These are phyloP conservation scores for Andrena flavipes DNA, from an alignment of 2,888 invertebrate species.

Conservation along the genomic window DNA sequence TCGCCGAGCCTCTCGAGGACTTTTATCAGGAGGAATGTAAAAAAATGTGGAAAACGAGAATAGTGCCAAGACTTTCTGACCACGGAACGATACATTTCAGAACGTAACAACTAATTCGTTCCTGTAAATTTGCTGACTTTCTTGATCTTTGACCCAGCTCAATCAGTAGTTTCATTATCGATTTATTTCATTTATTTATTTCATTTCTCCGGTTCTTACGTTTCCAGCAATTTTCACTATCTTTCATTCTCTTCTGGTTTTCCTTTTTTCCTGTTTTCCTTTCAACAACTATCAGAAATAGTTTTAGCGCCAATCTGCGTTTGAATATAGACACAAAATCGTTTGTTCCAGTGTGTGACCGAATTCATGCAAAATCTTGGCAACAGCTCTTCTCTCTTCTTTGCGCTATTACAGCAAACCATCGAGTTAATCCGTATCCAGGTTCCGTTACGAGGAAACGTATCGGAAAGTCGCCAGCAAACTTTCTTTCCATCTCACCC, in stretches of 20 bases:
- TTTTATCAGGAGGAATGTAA: no score
- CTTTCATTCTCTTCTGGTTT: no score
- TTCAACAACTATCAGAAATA: no score
- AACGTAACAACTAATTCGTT: slow-evolving; percentile 48
- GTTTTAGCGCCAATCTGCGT: background rate
- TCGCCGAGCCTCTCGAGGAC: background rate
- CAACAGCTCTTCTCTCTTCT: slow-evolving; percentile 51
- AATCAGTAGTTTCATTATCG: slow-evolving; percentile 42
- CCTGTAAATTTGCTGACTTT: slow-evolving; percentile 53
- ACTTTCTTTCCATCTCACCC: slow-evolving; percentile 46
- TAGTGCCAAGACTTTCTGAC: no score
- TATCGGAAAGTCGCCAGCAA: slow-evolving; percentile 68
- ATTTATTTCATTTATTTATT: no score
- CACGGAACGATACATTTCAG: slow-evolving; percentile 9
- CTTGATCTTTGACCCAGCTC: slow-evolving; percentile 44
- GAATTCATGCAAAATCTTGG: slow-evolving; percentile 49
- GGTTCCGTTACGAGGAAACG: slow-evolving; percentile 57
- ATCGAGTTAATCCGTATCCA: slow-evolving; percentile 66
- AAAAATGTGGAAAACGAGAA: no score
- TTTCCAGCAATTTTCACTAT: no score
- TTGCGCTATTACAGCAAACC: slow-evolving; percentile 67
- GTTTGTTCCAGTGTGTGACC: slow-evolving; percentile 5
- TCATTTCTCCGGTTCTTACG: background rate
- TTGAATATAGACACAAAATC: background rate
- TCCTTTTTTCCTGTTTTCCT: no score